phyloP scores from a whole-genome alignment of 2,888 invertebrate species.

The Himalopsyche anomala region DNA sequence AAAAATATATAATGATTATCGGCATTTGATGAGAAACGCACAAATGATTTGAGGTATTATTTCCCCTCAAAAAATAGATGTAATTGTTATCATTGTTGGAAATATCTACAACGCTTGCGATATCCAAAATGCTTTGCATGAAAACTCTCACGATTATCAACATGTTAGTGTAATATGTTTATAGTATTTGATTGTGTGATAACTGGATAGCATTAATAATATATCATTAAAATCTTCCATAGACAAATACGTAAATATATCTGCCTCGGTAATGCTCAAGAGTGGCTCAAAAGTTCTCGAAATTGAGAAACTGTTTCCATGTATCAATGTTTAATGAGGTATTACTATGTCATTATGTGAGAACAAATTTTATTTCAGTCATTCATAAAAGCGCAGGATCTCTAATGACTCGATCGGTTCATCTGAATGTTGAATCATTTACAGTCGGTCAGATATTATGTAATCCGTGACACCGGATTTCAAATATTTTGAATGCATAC shows the following conservation, averaged over 20 bases:
- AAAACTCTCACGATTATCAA: too few relatives aligned
- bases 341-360: slow-evolving; percentile 52
- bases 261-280: slow-evolving; percentile 64
- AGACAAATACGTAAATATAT: slow-evolving; percentile 64
- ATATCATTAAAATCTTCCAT: slow-evolving; percentile 65
- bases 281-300: slow-evolving; percentile 60
- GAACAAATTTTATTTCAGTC: slow-evolving; percentile 47
- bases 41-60: slow-evolving; percentile 7
- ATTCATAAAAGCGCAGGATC: slow-evolving; percentile 6
- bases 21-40: slow-evolving; percentile 14
- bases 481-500: too few relatives aligned
- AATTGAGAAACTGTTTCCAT: slow-evolving; percentile 18
- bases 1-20: not conserved
- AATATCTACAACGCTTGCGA: too few relatives aligned
- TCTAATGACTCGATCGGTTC: not conserved
- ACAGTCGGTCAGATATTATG: too few relatives aligned
- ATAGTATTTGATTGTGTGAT: slow-evolving; percentile 50
- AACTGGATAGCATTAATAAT: slow-evolving; percentile 59
- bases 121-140: too few relatives aligned
- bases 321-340: slow-evolving; percentile 41
- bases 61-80: not conserved
- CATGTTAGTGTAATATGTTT: not conserved
- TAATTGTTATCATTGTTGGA: not conserved
- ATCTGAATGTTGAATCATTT: too few relatives aligned
- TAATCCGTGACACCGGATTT: too few relatives aligned